Evolutionary conservation across 2,888 invertebrate species (phyloP).

Genomic region (Eupithecia pulchellata): DNA sequence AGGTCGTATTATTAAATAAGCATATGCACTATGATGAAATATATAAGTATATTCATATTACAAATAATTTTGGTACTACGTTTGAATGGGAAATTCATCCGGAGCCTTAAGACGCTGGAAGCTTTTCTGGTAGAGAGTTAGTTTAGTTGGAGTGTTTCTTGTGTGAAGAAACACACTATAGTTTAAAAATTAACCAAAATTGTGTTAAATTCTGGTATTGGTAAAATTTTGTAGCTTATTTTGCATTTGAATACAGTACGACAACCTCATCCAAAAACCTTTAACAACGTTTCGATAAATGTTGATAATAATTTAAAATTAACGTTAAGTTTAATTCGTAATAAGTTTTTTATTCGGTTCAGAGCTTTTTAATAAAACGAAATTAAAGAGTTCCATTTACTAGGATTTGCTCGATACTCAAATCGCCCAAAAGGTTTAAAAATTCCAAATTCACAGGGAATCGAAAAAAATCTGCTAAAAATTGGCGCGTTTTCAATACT

Average conservation of each 20-base stretch:
- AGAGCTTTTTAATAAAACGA: background rate
- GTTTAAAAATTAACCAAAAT: no score
- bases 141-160: no score
- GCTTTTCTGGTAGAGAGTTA: no score
- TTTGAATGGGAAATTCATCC: no score
- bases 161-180: no score
- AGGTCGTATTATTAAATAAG: no score
- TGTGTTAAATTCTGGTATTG: no score
- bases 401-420: background rate
- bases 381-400: background rate
- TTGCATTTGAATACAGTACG: background rate
- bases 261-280: background rate
- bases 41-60: no score
- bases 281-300: background rate
- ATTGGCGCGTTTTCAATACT: constrained; percentile 30
- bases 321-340: background rate
- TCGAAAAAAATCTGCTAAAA: constrained; percentile 19
- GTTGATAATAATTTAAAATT: background rate
- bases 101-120: no score
- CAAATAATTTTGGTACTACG: no score
- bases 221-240: no score
- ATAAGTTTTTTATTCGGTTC: background rate
- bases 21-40: no score
- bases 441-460: constrained; percentile 17
- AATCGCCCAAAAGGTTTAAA: background rate